phyloP scores from a whole-genome alignment of 2,888 invertebrate species.

The Cerceris ruficornis region DNA sequence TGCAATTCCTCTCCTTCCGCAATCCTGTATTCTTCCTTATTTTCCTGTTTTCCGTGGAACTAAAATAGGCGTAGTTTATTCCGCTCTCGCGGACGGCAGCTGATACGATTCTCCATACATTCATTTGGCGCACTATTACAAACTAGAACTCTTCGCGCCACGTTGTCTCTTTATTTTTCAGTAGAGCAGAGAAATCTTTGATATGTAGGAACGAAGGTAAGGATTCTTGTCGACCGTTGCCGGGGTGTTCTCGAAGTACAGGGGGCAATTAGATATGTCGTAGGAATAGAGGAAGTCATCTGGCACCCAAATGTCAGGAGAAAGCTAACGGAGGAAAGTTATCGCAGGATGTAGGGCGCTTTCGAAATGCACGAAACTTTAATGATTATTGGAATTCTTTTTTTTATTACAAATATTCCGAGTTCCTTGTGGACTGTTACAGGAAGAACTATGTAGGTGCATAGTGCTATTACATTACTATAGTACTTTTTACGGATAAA shows the following conservation, averaged over 20 bases:
- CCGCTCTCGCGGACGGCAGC: conserved; percentile 21
- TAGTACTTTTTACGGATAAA: too few relatives aligned
- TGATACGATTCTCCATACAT: conserved; percentile 37
- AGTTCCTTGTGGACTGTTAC: too few relatives aligned
- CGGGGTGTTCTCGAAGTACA: neutral
- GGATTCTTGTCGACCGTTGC: neutral
- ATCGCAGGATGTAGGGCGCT: neutral
- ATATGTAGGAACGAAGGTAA: neutral
- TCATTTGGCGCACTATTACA: conserved; percentile 3
- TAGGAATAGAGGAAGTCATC: conserved; percentile 46
- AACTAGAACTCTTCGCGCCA: conserved; percentile 16
- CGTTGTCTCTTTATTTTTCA: conserved; percentile 42
- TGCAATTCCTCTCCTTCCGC: neutral
- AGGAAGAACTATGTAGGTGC: too few relatives aligned
- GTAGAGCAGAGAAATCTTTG: conserved; percentile 1
- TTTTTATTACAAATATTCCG: too few relatives aligned
- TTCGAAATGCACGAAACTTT: too few relatives aligned
- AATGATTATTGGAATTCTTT: too few relatives aligned
- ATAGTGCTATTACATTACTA: too few relatives aligned
- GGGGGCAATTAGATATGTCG: conserved; percentile 2
- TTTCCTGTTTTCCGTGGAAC: conserved; percentile 11
- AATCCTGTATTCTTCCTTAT: neutral
- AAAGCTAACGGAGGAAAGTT: conserved; percentile 7
- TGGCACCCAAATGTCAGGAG: conserved; percentile 53
- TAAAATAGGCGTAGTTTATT: conserved; percentile 38